Evolutionary conservation across 2,888 invertebrate species (phyloP), one percentile per base, ranked within the genome.

Genomic region (Nasonovia ribisnigri): DNA sequence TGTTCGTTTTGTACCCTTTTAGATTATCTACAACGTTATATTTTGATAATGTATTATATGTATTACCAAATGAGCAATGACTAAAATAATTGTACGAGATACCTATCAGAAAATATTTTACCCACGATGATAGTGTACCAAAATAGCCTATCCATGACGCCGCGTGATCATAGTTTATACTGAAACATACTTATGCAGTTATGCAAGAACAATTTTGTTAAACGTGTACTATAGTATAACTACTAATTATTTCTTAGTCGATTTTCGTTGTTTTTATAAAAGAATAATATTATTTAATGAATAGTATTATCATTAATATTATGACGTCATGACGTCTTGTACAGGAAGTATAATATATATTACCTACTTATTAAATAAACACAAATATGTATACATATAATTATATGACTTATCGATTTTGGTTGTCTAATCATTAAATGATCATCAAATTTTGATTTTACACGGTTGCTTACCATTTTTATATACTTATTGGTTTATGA

Each of bases 111-210:
- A 36, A 36, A 77, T 77, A 77, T n/a, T 67, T n/a, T 77, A 1
- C 8, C 36, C 20, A 77, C 36, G 8, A 42, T 36, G 6, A 6
- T 36, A 8, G 36, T 36, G 77, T 36, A 77, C 36, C 8, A 77
- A 77, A 77, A 36, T 36, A 36, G 77, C 77, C 77, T 77, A 77
- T 77, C 77, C 77, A 77, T 77, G 36, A 77, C 51, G 88, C 36
- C 88, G 51, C 36, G 87, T 87, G 67, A 67, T 67, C n/a, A 67
- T 67, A n/a, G 20, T 67, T 67, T 36, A 67, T 67, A 67, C 67
- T 67, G 16, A 67, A 36, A 6, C n/a, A 67, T n/a, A 60, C 10
- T 29, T 11, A 2, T 51, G n/a, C 67, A 46, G 46, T 36, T 67
- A 67, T 36, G 67, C 6, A 16, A n/a, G n/a, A 77, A 36, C 8